Percentiles rank a stretch among this genome's conserved stretches.
phyloP scores from a whole-genome alignment of 2,113 vertebrate genomes.

The Thermophis baileyi region DNA sequence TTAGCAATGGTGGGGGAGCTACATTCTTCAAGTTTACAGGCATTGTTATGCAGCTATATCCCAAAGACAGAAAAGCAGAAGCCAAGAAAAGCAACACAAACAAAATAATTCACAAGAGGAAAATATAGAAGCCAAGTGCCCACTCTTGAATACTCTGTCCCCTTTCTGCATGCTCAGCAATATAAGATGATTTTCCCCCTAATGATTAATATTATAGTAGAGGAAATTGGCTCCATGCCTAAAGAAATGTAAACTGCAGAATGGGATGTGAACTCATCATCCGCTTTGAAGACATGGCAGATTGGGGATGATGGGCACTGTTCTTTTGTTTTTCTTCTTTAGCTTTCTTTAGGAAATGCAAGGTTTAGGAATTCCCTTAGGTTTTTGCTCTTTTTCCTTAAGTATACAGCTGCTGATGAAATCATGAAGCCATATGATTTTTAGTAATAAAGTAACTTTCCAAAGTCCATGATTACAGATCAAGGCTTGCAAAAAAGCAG shows the following conservation, averaged over 20 bases:
- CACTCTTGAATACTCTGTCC: background rate
- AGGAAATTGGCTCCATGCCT: fast-evolving
- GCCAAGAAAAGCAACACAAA: background rate
- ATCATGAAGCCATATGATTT: background rate
- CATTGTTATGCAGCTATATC: background rate
- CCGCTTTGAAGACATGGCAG: background rate
- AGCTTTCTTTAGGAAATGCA: background rate
- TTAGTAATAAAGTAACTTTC: background rate
- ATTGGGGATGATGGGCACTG: background rate
- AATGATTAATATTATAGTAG: background rate
- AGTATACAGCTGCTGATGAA: background rate
- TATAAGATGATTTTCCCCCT: background rate
- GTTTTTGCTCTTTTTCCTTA: background rate
- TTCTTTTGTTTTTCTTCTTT: background rate
- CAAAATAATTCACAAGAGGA: background rate
- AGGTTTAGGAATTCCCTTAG: background rate
- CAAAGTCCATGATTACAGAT: background rate
- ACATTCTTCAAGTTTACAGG: background rate
- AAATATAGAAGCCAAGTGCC: background rate
- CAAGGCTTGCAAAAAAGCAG: background rate
- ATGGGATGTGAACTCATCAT: background rate
- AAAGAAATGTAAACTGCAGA: background rate
- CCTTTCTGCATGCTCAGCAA: background rate
- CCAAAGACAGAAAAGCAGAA: background rate
- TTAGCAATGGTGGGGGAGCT: background rate